Conservation (phyloP, 1,140 invertebrate species). For the Sarcophaga peregrina region DNA sequence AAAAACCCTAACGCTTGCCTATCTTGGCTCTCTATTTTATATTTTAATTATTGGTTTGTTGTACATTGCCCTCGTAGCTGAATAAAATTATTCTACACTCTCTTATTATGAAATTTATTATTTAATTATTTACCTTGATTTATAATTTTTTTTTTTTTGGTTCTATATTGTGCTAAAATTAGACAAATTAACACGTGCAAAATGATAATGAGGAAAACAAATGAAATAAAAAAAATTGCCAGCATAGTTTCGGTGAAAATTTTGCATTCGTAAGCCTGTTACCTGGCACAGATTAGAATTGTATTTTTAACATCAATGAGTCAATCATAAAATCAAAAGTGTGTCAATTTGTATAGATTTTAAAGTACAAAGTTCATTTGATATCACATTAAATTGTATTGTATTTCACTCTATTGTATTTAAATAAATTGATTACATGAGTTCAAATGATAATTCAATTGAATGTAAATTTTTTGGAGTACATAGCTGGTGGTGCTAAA, state of each 20-base stretch:
- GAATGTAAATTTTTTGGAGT: too few relatives aligned
- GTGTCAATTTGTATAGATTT: neutral
- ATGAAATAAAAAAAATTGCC: too few relatives aligned
- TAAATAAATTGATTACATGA: too few relatives aligned
- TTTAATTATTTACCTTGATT: conserved; percentile 4
- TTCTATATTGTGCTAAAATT: neutral
- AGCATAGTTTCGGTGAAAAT: neutral
- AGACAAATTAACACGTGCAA: neutral
- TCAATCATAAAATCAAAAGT: neutral
- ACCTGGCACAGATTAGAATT: neutral
- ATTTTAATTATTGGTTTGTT: too few relatives aligned
- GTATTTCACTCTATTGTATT: too few relatives aligned
- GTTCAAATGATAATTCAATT: too few relatives aligned
- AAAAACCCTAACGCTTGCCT: too few relatives aligned
- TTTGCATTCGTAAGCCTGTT: neutral
- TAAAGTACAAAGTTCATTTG: neutral
- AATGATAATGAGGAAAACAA: neutral
- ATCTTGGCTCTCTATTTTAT: too few relatives aligned
- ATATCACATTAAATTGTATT: too few relatives aligned
- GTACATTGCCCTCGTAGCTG: too few relatives aligned
- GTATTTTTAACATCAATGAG: neutral
- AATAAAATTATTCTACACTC: neutral
- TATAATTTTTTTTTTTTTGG: neutral
- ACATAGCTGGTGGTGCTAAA: too few relatives aligned
- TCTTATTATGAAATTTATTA: neutral